These are phyloP conservation scores for Semotilus atromaculatus DNA, from an alignment of 2,797 vertebrate genomes.

Conservation along the genomic window DNA sequence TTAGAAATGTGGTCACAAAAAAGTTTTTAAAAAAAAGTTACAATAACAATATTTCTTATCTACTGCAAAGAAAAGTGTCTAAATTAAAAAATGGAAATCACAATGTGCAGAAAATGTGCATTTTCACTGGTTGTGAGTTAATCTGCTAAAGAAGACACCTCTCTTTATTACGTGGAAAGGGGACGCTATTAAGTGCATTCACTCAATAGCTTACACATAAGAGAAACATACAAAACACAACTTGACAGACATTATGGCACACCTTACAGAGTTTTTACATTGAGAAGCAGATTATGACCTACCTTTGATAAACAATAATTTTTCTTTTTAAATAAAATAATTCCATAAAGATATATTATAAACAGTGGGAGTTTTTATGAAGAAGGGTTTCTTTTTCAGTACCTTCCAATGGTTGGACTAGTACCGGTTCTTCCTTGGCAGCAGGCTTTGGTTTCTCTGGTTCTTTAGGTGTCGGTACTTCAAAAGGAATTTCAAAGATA, in stretches of 20 bases:
- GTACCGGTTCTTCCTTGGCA: constrained; percentile 61
- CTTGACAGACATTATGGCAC: neutral
- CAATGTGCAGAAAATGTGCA: neutral
- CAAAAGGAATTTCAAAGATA: constrained; percentile 48
- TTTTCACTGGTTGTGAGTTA: neutral
- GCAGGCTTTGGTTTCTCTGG: constrained; percentile 25
- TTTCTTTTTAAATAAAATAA: neutral
- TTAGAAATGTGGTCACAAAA: constrained; percentile 66
- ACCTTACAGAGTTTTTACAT: neutral
- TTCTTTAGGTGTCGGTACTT: constrained; percentile 53
- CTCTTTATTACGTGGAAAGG: neutral
- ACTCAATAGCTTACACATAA: constrained; percentile 1
- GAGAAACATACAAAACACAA: constrained; percentile 10
- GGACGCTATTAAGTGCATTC: neutral
- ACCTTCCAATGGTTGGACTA: constrained; percentile 78
- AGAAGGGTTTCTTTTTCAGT: constrained; percentile 52
- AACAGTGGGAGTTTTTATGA: neutral
- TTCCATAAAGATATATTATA: constrained; percentile 7
- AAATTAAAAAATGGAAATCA: neutral
- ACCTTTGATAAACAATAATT: neutral
- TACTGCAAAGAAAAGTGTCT: neutral
- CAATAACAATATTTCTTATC: neutral
- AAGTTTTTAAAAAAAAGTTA: constrained; percentile 41
- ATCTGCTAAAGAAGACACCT: neutral
- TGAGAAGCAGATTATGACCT: neutral